These are phyloP conservation scores for Leptarthrus brevirostris DNA, from an alignment of 2,888 invertebrate species.

Conservation along the genomic window DNA sequence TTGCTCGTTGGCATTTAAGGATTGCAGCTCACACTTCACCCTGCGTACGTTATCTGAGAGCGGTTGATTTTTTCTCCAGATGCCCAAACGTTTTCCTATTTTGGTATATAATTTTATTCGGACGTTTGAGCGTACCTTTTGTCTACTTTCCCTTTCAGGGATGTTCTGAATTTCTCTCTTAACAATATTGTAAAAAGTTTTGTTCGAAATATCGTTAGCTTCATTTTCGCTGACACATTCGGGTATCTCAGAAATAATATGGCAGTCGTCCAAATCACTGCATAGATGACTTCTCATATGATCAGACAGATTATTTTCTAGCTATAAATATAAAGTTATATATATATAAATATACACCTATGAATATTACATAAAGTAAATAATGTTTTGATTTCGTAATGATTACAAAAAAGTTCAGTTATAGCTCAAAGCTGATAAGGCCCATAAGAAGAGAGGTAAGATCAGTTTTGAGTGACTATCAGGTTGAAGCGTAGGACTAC, in stretches of 20 bases:
- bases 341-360: background rate
- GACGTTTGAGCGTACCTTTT: slow-evolving; percentile 53
- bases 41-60: slow-evolving; percentile 57
- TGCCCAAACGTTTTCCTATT: slow-evolving; percentile 57
- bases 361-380: no score
- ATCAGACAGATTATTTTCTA: slow-evolving; percentile 52
- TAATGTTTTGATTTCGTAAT: no score
- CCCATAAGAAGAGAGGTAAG: no score
- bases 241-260: slow-evolving; percentile 56
- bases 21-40: slow-evolving; percentile 56
- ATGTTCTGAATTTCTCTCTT: slow-evolving; percentile 52
- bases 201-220: slow-evolving; percentile 36
- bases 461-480: no score
- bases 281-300: slow-evolving; percentile 56
- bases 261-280: slow-evolving; percentile 55
- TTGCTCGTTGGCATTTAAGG: slow-evolving; percentile 55
- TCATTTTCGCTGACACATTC: slow-evolving; percentile 54
- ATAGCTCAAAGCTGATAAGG: no score
- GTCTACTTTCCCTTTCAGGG: background rate
- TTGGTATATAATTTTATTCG: slow-evolving; percentile 57
- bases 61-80: slow-evolving; percentile 61
- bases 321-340: slow-evolving; percentile 1
- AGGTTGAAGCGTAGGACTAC: no score
- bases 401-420: no score
- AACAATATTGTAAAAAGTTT: slow-evolving; percentile 55